Conservation (phyloP, 2,113 vertebrate genomes). For the Machaerirhynchus nigripectus region DNA sequence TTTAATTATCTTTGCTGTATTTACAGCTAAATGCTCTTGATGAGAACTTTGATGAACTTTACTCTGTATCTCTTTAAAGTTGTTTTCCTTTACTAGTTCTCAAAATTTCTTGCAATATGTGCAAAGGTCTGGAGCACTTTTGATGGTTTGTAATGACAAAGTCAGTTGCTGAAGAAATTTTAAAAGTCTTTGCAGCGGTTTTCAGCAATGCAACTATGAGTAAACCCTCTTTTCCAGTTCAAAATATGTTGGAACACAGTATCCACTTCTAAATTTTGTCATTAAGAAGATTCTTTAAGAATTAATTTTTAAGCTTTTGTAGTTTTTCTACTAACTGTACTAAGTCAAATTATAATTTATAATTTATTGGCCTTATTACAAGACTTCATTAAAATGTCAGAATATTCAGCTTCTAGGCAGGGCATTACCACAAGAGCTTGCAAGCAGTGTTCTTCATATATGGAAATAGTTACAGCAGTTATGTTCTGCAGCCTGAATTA, state of each 20-base stretch:
- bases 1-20: not conserved
- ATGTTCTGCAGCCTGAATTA: constrained; percentile 49
- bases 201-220: not conserved
- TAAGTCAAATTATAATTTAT: constrained; percentile 42
- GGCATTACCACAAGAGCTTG: not conserved
- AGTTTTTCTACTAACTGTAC: not conserved
- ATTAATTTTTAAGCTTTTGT: not conserved
- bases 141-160: not conserved
- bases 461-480: constrained; percentile 32
- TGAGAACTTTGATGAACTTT: not conserved
- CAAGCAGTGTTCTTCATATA: not conserved
- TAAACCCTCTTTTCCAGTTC: not conserved
- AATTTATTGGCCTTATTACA: constrained; percentile 38
- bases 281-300: not conserved
- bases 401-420: constrained; percentile 2
- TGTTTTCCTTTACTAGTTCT: not conserved
- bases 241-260: not conserved
- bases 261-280: not conserved
- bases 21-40: not conserved
- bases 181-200: not conserved
- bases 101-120: not conserved
- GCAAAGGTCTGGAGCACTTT: not conserved
- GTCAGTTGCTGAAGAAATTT: not conserved
- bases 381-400: constrained; percentile 27
- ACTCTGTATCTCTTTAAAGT: not conserved